Evolutionary conservation across 2,113 vertebrate genomes (phyloP).

Genomic region (Trochalopteron elliotii): DNA sequence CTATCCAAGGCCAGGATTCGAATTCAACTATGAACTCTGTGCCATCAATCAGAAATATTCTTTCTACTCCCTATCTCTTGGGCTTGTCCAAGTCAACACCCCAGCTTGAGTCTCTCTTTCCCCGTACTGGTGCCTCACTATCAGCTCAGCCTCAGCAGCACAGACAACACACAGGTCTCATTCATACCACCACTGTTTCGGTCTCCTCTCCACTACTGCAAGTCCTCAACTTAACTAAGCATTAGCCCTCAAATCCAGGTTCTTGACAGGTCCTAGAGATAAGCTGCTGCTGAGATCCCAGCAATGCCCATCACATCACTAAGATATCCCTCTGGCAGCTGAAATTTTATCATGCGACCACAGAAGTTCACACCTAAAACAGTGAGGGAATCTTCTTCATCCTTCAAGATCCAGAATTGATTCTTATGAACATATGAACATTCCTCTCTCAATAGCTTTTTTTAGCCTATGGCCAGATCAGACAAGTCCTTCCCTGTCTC

Average conservation of each 20-base stretch:
- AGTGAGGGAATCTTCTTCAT: background rate
- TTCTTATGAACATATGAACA: background rate
- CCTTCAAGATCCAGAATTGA: background rate
- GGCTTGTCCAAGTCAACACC: background rate
- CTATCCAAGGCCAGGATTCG: background rate
- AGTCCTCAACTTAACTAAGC: background rate
- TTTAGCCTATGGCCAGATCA: background rate
- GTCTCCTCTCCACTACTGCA: background rate
- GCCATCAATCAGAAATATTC: background rate
- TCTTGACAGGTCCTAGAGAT: background rate
- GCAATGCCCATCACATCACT: background rate
- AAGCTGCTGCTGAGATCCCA: background rate
- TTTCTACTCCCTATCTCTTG: background rate
- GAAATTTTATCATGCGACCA: background rate
- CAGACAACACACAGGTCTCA: background rate
- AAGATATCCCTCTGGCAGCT: background rate
- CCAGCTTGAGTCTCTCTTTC: too few species aligned
- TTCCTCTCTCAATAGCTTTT: background rate
- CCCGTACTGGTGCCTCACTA: background rate
- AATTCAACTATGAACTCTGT: background rate
- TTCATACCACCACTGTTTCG: background rate
- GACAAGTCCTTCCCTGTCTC: rapidly evolving
- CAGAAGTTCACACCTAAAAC: background rate
- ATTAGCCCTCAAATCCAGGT: background rate
- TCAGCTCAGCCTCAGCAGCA: background rate